Evolutionary conservation across 2,797 vertebrate species (phyloP), one percentile per base, ranked within the genome.

Genomic region (Falco berigora): DNA sequence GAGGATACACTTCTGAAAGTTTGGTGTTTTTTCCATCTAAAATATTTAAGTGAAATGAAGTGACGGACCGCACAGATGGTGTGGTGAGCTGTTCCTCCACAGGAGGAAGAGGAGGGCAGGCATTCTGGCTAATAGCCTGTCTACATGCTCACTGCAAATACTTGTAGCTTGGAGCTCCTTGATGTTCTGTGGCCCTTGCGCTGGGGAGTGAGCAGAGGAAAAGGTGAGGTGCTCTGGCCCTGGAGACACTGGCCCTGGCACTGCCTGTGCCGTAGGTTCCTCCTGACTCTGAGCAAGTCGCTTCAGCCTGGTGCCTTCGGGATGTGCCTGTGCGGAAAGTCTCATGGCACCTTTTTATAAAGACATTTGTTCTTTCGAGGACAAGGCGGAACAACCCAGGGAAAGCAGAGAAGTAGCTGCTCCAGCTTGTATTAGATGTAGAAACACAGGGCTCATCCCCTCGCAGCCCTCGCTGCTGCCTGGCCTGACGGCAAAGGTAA

Each of bases 1-100:
- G 89, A 95, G 74, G 58, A 88, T 93, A 24, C 25, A 71, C 88
- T 97, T 96, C n/a, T 74, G 69, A 44, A 95, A 81, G 53, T 72
- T 67, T 83, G 59, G 46, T 32, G 46, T 93, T 80, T 73, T 42
- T 27, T 3, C 8, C 7, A 25, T 69, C 6, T 68, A 7, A 64
- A 81, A 81, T 47, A n/a, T 66, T 55, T 40, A 12, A 22, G 19
- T 25, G 62, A 50, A 67, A 44, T 1, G 14, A 28, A 80, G 38
- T 4, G 32, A 3, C 5, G 25, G 56, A 12, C 27, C 0, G 1
- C 27, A 38, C 3, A 14, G 16, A 14, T 64, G 63, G 21, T 28
- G 67, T 64, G 75, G 55, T 4, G 56, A 52, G 36, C 22, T 21
- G 10, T 5, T 80, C 42, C 36, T 66, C 3, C 17, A 2, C 2